Percentiles rank a stretch among this genome's conserved stretches.
These are phyloP conservation scores for Achroia grisella DNA, from an alignment of 1,140 invertebrate species.

Conservation along the genomic window DNA sequence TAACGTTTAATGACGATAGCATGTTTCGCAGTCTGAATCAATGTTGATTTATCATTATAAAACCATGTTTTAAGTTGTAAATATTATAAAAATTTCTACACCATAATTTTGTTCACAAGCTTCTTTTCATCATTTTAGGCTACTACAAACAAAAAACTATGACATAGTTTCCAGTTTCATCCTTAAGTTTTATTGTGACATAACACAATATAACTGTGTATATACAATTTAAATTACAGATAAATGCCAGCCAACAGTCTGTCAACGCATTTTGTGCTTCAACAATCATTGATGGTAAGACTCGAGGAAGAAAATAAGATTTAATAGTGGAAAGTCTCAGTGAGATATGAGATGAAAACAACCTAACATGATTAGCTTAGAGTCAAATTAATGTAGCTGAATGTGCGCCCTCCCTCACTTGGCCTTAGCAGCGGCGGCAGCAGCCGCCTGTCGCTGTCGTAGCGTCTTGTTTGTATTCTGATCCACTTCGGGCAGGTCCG, in stretches of 20 bases:
- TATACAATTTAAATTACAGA: no score
- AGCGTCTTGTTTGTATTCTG: constrained; percentile 78
- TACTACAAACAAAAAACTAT: no score
- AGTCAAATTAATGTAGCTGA: constrained; percentile 1
- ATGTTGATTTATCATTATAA: constrained; percentile 16
- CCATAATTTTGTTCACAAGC: constrained; percentile 1
- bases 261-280: constrained; percentile 10
- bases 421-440: constrained; percentile 46
- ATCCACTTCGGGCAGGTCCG: constrained; percentile 76
- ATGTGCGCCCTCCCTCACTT: constrained; percentile 60
- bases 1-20: constrained; percentile 63
- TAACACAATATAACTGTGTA: no score
- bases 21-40: constrained; percentile 40
- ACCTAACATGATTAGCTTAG: constrained; percentile 14
- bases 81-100: constrained; percentile 13
- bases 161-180: no score
- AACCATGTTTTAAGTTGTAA: no score
- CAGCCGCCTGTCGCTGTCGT: constrained; percentile 54
- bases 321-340: constrained; percentile 25
- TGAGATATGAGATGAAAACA: constrained; percentile 27
- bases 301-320: constrained; percentile 7
- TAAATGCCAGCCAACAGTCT: constrained; percentile 9
- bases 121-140: no score
- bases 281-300: constrained; percentile 1
- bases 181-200: no score